Base-by-base conservation (phyloP, 2,797 vertebrate genomes). In the Gymnoscopelus braueri region DNA sequence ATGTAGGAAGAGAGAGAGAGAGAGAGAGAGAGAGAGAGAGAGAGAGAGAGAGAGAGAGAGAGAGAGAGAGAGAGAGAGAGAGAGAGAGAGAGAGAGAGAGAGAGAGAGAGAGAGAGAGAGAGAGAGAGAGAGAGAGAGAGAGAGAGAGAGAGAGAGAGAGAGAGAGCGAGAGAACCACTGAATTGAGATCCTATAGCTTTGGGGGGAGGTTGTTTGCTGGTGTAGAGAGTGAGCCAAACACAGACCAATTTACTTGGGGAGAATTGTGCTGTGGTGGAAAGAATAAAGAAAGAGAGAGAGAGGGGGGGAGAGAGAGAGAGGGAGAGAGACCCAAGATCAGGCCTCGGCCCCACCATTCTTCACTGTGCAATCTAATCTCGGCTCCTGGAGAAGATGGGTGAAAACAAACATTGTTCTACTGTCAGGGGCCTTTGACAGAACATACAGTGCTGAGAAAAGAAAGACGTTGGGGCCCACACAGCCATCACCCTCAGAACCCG, bases 171-270 rank as follows among this genome's bases (percentile, higher is more conserved):
- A 39, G 9, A 39, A 39, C 39, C 39, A 39, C 5, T 57, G 67
- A 86, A 91, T 83, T 86, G 84, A 89, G 89, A 89, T 87, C 85
- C 77, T 80, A 65, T 75, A 81, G 84, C 87, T 88, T 70, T 80
- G 63, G 85, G 84, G 83, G 79, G 62, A 19, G 77, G 85, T 89
- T 89, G 86, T 88, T 82, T 86, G 86, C 88, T 87, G 86, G 83
- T 88, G 87, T 77, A 67, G 77, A 81, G 77, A 82, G 79, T 50
- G 84, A 87, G 71, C 80, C 80, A 86, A 89, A 92, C 85, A 90
- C 86, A 88, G 90, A 90, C 81, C 92, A 93, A 93, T 94, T 93
- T 92, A 88, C 86, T 81, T 39, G 59, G 63, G 82, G 74, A 87
- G 92, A 91, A 92, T 87, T 90, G 88, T 86, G 69, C 85, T 71